A percentile compares a stretch with the other conserved stretches of the same genome.
phyloP scores from a whole-genome alignment of 2,888 invertebrate species.

The Chrysomela aeneicollis region DNA sequence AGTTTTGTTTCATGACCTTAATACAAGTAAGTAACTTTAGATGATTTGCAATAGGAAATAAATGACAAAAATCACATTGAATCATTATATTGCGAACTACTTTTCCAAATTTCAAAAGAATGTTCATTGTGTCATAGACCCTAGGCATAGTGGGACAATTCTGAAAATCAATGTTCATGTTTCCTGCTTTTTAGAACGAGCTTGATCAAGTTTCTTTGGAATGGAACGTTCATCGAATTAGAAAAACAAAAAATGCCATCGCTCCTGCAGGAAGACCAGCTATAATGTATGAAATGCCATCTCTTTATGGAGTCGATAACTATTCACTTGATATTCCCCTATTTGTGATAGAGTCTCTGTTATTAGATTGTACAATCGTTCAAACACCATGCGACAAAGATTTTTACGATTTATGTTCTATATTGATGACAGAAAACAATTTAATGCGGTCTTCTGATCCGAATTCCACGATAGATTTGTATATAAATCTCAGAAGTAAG shows the following conservation, averaged over 20 bases:
- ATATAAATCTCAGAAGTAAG: slow-evolving; percentile 6
- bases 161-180: background rate
- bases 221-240: slow-evolving; percentile 26
- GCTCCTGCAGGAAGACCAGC: slow-evolving; percentile 21
- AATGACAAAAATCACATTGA: no score
- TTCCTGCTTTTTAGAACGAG: background rate
- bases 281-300: slow-evolving; percentile 25
- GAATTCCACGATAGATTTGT: slow-evolving; percentile 7
- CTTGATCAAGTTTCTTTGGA: slow-evolving; percentile 9
- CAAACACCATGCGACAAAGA: slow-evolving; percentile 6
- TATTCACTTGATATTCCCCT: slow-evolving; percentile 9
- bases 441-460: background rate
- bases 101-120: no score
- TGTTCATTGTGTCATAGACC: no score
- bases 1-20: slow-evolving; percentile 22
- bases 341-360: slow-evolving; percentile 10
- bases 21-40: background rate
- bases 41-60: no score
- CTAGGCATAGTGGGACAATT: no score
- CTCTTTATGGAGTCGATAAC: slow-evolving; percentile 15
- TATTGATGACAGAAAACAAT: slow-evolving; percentile 7
- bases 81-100: no score
- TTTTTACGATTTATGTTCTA: slow-evolving; percentile 11
- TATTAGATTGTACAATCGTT: slow-evolving; percentile 5
- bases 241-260: slow-evolving; percentile 14